Percentiles rank a stretch among this genome's conserved stretches.
Evolutionary conservation across 2,797 vertebrate genomes (phyloP).

Genomic region (Delichon dasypus): DNA sequence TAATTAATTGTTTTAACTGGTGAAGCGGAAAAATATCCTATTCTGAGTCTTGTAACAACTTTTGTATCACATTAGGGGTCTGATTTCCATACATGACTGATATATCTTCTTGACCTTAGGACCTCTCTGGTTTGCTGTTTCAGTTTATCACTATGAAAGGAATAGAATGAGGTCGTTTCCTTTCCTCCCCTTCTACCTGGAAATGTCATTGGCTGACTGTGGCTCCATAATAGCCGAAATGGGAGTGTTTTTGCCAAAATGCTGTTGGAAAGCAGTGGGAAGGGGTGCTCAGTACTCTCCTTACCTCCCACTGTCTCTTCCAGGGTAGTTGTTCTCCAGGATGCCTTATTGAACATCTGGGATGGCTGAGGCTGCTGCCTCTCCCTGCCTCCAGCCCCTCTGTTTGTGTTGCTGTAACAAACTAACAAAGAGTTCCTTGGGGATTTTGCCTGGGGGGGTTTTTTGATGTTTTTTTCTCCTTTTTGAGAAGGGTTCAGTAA

Average conservation of each 20-base stretch:
- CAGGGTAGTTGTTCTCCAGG: neutral
- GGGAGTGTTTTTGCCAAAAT: neutral
- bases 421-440: neutral
- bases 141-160: neutral
- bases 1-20: neutral
- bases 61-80: neutral
- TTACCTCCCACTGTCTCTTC: neutral
- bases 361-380: neutral
- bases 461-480: neutral
- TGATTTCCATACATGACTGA: neutral
- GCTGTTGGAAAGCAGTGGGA: neutral
- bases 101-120: neutral
- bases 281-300: neutral
- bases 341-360: neutral
- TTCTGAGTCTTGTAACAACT: neutral
- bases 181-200: neutral
- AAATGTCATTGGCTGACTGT: neutral
- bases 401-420: neutral
- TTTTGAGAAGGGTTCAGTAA: neutral
- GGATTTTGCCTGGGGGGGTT: rapidly evolving
- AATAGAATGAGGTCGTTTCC: neutral
- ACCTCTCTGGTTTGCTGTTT: neutral
- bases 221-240: neutral
- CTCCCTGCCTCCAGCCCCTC: neutral
- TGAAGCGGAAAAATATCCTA: neutral